phyloP scores from a whole-genome alignment of 2,888 invertebrate species.

The Ophioninae sp. region DNA sequence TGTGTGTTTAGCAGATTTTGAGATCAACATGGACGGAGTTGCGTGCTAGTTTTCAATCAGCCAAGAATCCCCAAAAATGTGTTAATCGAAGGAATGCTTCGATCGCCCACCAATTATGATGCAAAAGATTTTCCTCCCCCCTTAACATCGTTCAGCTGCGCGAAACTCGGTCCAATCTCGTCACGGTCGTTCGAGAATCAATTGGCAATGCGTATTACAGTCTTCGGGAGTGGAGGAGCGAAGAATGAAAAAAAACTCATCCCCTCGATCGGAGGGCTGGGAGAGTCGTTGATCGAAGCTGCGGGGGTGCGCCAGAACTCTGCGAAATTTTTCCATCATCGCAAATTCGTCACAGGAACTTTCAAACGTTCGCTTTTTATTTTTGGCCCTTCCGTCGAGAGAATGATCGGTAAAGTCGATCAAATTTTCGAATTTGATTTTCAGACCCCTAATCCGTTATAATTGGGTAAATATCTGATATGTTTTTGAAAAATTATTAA shows the following conservation, averaged over 20 bases:
- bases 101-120: conserved; percentile 11
- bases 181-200: conserved; percentile 55
- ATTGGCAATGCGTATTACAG: conserved; percentile 46
- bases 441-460: too few relatives aligned
- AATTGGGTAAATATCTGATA: background rate
- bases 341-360: conserved; percentile 40
- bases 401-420: background rate
- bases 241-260: background rate
- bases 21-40: background rate
- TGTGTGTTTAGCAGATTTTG: too few relatives aligned
- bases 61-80: conserved; percentile 15
- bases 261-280: conserved; percentile 27
- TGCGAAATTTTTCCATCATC: conserved; percentile 46
- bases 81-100: conserved; percentile 34
- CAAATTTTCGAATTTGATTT: background rate
- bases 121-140: background rate
- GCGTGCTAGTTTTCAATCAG: background rate
- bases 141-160: conserved; percentile 22
- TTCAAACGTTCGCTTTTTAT: conserved; percentile 16
- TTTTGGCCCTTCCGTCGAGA: background rate
- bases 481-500: too few relatives aligned
- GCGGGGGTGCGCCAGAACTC: conserved; percentile 29
- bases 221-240: background rate
- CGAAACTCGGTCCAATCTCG: conserved; percentile 40
- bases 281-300: background rate